These are phyloP conservation scores for Perizoma flavofasciatum DNA, from an alignment of 2,888 invertebrate genomes.

Conservation along the genomic window DNA sequence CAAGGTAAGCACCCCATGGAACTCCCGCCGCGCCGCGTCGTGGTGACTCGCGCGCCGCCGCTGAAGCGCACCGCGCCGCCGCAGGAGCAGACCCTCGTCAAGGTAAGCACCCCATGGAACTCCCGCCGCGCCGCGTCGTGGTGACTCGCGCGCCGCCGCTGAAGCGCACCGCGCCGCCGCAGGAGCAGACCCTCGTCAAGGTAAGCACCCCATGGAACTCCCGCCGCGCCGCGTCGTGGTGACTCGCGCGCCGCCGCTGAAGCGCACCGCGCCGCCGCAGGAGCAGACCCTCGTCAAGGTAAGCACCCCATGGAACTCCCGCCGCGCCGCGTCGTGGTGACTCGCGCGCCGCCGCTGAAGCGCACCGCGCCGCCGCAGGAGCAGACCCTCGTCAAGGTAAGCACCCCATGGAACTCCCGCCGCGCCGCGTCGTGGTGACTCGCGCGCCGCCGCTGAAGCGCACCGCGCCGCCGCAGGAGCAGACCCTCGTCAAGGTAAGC, in stretches of 20 bases:
- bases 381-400: conserved; percentile 76
- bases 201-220: conserved; percentile 46
- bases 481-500: conserved; percentile 74
- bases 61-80: conserved; percentile 40
- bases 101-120: conserved; percentile 56
- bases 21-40: too few species aligned
- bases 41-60: conserved; percentile 42
- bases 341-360: conserved; percentile 38
- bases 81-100: conserved; percentile 73
- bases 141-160: conserved; percentile 41
- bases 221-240: conserved; percentile 40
- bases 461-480: conserved; percentile 56
- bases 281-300: conserved; percentile 79
- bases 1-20: too few species aligned
- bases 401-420: background rate
- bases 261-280: conserved; percentile 42
- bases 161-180: conserved; percentile 41
- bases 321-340: conserved; percentile 41
- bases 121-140: conserved; percentile 38
- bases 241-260: conserved; percentile 39
- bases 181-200: conserved; percentile 77
- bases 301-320: conserved; percentile 2
- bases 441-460: conserved; percentile 38
- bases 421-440: conserved; percentile 42
- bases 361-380: conserved; percentile 52